Evolutionary conservation across 2,113 vertebrate species (phyloP), one percentile per base, ranked within the genome.

Genomic region (Ammospiza caudacuta): DNA sequence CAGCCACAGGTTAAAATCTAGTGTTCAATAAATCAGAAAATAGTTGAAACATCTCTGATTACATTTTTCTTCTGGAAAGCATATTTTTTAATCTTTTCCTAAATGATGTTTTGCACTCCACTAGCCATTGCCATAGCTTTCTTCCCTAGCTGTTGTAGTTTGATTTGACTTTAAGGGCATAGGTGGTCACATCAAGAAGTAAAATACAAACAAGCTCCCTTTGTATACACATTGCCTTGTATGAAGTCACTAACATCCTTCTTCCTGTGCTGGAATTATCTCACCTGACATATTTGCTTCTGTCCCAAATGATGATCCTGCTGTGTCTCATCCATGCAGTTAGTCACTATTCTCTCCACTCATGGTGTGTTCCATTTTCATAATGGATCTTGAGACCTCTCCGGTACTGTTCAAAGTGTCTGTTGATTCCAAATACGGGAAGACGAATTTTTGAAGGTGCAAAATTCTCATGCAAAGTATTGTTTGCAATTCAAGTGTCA

Each of bases 401-500:
- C 5, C 8, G 2, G 3, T 28, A 49, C 17, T 28, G 10, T 58
- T 74, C 31, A 55, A 83, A 86, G 62, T n/a, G 4, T 7, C 20
- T 47, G 29, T 47, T 62, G 77, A 55, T 87, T 81, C 29, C 13
- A 44, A 78, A 54, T 0, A 52, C 5, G 9, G 3, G 6, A 67
- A 83, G 15, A 6, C 17, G 57, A 17, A 72, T 68, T 80, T 86
- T 12, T 63, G 16, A 77, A 77, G 6, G 46, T 63, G 15, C 11
- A 12, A 49, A 9, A 39, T 74, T 78, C 21, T 83, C 15, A 37
- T 55, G 78, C 35, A 91, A 94, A 92, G 68, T 84, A 33, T 33
- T 79, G 23, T 41, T 87, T 94, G 73, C 87, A 97, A 94, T 94
- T 95, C 91, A 95, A 96, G 79, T 63, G 46, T 96, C 94, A 25